A percentile compares a stretch with the other conserved stretches of the same genome.
Conservation (phyloP, 2,888 invertebrate genomes). For the Dasypolia templi region DNA sequence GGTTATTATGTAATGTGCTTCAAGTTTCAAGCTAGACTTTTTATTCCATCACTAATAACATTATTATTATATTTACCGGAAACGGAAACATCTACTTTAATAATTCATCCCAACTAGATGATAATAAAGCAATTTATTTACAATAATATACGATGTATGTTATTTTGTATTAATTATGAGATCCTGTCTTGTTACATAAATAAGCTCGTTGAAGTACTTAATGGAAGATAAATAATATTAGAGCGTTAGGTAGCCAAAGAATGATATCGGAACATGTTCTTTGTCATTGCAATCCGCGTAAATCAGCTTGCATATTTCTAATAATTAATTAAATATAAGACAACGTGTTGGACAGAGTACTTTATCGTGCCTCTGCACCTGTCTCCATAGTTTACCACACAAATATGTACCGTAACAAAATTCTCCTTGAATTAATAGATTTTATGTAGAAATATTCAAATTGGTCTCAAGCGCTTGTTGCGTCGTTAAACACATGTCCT, state of each 20-base stretch:
- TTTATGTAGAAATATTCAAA: constrained; percentile 78
- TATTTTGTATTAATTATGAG: constrained; percentile 24
- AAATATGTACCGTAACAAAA: constrained; percentile 49
- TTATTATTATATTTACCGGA: constrained; percentile 36
- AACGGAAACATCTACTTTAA: constrained; percentile 33
- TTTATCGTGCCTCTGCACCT: constrained; percentile 40
- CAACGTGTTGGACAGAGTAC: constrained; percentile 7
- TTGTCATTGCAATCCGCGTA: neutral
- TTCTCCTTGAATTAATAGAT: constrained; percentile 63
- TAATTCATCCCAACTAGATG: constrained; percentile 35
- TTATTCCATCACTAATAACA: constrained; percentile 12
- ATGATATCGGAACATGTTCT: neutral
- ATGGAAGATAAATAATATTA: constrained; percentile 7
- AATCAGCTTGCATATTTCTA: constrained; percentile 18
- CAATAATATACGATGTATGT: constrained; percentile 31
- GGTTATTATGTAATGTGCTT: neutral
- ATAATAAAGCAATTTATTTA: constrained; percentile 36
- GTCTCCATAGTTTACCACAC: constrained; percentile 45
- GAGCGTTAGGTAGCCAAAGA: constrained; percentile 11
- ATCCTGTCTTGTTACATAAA: constrained; percentile 39
- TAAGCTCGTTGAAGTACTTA: constrained; percentile 1
- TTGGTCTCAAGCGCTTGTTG: constrained; percentile 65
- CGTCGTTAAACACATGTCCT: constrained; percentile 64
- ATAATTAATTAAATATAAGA: constrained; percentile 26
- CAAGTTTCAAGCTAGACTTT: constrained; percentile 20